Conservation (phyloP, 2,888 invertebrate genomes). For the Tenthredo livida region DNA sequence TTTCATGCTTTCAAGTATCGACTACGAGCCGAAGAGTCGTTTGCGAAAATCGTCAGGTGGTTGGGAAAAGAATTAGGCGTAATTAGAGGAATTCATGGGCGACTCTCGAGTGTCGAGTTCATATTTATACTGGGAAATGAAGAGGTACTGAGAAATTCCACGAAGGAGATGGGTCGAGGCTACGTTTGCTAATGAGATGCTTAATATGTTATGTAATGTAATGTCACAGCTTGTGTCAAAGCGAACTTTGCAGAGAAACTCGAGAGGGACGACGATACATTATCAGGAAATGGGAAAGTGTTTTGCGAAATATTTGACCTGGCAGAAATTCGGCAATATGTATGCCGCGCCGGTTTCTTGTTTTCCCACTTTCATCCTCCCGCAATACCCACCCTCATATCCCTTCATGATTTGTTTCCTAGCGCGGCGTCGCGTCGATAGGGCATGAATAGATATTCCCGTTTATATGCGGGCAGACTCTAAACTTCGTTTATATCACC, state of each 20-base stretch:
- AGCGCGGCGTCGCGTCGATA: slow-evolving; percentile 13
- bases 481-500: slow-evolving; percentile 61
- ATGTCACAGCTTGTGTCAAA: not conserved
- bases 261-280: not conserved
- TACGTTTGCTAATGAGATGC: slow-evolving; percentile 27
- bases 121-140: slow-evolving; percentile 2
- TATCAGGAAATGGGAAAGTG: slow-evolving; percentile 16
- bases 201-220: slow-evolving; percentile 16
- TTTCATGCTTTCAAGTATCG: no score
- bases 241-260: not conserved
- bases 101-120: not conserved
- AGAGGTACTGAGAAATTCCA: not conserved
- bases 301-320: slow-evolving; percentile 13
- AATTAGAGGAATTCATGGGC: slow-evolving; percentile 9
- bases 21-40: slow-evolving; percentile 6
- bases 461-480: slow-evolving; percentile 56
- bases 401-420: slow-evolving; percentile 40
- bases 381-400: slow-evolving; percentile 1
- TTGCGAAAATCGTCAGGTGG: slow-evolving; percentile 8
- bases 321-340: slow-evolving; percentile 53
- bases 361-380: slow-evolving; percentile 41
- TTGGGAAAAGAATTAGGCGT: not conserved
- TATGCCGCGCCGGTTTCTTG: slow-evolving; percentile 42
- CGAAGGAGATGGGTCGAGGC: not conserved
- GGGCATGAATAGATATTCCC: slow-evolving; percentile 47